phyloP scores from a whole-genome alignment of 30 jellyfish, hydroid and myxozoan species.

The Hydractinia symbiolongicarpus region DNA sequence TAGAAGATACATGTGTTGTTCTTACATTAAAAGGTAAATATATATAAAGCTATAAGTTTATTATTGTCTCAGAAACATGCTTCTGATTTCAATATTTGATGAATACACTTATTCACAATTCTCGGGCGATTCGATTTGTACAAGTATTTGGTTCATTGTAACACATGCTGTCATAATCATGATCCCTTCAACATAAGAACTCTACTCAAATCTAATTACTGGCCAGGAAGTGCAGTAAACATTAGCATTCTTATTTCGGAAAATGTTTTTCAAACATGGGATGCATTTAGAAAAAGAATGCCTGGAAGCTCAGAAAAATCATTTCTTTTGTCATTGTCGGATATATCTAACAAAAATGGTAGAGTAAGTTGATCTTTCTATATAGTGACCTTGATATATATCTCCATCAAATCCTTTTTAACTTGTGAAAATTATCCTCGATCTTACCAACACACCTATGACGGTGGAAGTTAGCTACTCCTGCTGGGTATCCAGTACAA shows the following conservation, averaged over 20 bases:
- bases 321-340: conserved; percentile 9
- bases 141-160: conserved; percentile 13
- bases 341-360: too few relatives aligned
- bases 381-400: not conserved
- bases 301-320: conserved; percentile 43
- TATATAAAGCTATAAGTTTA: too few relatives aligned
- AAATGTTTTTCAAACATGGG: conserved; percentile 22
- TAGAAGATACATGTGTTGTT: not conserved
- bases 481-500: too few relatives aligned
- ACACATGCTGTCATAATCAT: conserved; percentile 2
- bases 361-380: not conserved
- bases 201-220: conserved; percentile 23
- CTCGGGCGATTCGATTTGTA: conserved; percentile 28
- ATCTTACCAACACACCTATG: too few relatives aligned
- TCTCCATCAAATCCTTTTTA: too few relatives aligned
- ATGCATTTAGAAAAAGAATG: conserved; percentile 16
- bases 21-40: too few relatives aligned
- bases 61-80: too few relatives aligned
- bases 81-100: not conserved
- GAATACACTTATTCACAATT: not conserved
- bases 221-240: conserved; percentile 36
- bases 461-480: too few relatives aligned
- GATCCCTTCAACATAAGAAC: conserved; percentile 18
- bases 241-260: not conserved
- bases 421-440: too few relatives aligned